A percentile compares a stretch with the other conserved stretches of the same genome.
Conservation (phyloP, 2,797 vertebrate species). For the Syndactyla subalaris region DNA sequence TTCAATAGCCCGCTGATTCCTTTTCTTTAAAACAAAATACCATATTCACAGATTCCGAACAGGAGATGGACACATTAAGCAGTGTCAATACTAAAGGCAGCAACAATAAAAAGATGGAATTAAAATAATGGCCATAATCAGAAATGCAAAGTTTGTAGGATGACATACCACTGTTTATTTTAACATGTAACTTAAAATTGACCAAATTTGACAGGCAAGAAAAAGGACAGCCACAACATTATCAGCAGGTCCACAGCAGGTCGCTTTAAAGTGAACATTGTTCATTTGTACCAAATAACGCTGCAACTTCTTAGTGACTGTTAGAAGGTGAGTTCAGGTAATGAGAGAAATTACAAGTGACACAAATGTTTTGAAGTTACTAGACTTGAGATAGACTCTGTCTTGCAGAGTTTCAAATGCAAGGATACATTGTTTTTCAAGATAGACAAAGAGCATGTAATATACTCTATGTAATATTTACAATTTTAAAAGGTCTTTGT, state of each 20-base stretch:
- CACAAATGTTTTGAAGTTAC: constrained; percentile 32
- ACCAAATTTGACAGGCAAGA: neutral
- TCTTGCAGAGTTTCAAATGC: neutral
- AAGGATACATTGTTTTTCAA: neutral
- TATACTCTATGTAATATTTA: neutral
- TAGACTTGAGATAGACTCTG: neutral
- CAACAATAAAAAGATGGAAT: neutral
- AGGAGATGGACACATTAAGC: neutral
- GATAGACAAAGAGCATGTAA: constrained; percentile 3
- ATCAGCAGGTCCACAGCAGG: neutral
- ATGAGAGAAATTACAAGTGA: neutral
- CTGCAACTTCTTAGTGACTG: neutral
- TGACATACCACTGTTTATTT: neutral
- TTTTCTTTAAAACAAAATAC: neutral
- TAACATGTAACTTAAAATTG: neutral
- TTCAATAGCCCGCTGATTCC: neutral
- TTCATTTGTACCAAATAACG: neutral
- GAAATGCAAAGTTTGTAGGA: neutral
- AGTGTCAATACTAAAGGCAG: neutral
- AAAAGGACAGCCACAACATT: neutral
- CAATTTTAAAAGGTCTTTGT: neutral
- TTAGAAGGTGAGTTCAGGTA: neutral
- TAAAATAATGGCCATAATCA: neutral
- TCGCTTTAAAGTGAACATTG: neutral
- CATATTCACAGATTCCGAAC: neutral